These are phyloP conservation scores for Eugnorisma glareosa DNA, from an alignment of 2,888 invertebrate species.

Conservation along the genomic window DNA sequence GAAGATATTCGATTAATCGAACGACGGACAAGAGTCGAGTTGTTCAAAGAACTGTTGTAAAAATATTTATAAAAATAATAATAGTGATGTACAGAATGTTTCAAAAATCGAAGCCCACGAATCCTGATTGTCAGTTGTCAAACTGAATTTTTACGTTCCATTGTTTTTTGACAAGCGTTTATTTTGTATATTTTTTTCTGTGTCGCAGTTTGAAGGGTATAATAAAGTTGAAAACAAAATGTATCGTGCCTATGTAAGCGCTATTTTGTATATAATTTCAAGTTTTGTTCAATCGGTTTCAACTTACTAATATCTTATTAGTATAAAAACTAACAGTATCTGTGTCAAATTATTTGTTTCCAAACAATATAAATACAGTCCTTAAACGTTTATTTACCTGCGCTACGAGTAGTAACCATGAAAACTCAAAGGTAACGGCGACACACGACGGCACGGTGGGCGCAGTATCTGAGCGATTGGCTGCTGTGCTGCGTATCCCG, in stretches of 20 bases:
- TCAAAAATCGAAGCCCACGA: conserved; percentile 55
- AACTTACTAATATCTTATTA: not conserved
- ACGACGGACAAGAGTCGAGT: conserved; percentile 11
- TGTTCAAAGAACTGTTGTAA: conserved; percentile 33
- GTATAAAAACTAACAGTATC: not conserved
- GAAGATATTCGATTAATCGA: conserved; percentile 23
- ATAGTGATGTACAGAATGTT: conserved; percentile 67
- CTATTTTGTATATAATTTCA: not conserved
- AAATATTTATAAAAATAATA: conserved; percentile 66
- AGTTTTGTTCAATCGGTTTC: not conserved
- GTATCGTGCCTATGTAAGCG: not conserved
- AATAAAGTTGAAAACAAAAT: not conserved
- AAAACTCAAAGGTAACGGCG: not conserved
- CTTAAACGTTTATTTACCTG: not conserved
- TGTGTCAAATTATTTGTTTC: not conserved
- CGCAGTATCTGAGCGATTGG: too few species aligned
- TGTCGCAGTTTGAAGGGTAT: not conserved
- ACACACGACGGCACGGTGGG: not conserved
- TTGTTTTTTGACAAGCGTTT: conserved; percentile 16
- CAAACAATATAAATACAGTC: not conserved
- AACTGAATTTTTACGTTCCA: conserved; percentile 11
- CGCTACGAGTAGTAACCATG: too few species aligned
- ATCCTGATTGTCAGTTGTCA: conserved; percentile 54
- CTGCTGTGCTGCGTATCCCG: too few species aligned
- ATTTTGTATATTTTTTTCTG: conserved; percentile 1